Base-by-base conservation (phyloP, 1,140 invertebrate species). In the Drosophila simulans region DNA sequence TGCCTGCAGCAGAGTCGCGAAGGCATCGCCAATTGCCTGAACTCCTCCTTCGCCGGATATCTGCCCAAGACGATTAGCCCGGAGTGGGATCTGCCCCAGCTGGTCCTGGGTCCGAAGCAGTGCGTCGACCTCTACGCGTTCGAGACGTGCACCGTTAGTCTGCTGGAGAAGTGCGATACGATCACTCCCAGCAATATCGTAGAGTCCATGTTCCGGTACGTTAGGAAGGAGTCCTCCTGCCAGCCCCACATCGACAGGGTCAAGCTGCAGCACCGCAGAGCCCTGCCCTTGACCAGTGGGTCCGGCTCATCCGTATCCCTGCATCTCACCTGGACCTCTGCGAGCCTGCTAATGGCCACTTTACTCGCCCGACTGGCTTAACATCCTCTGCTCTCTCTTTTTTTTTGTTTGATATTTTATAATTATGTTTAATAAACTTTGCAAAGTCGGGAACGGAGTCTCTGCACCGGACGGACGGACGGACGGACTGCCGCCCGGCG, bases 151-250 rank as follows among this genome's bases (percentile, higher is more conserved):
- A 92, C 95, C 0, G 95, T 96, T 1, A 74, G 76, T 0, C 93
- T 94, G 15, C 82, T 97, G 62, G 95, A 96, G 90, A 93, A 91
- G 1, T 97, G 96, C 76, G 77, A 91, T 1, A 95, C 96, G 77
- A 95, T 95, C 5, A 96, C 96, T 1, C 95, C 96, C 2, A 95
- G 95, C 45, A 97, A 97, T 80, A 95, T 97, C 37, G 93, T 96
- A 0, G 96, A 97, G 56, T 95, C 96, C 1, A 93, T 97, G 63
- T 96, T 97, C 84, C 95, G 95, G 51, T 97, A 95, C n/a, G 84
- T 92, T 15, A 75, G 86, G 17, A 62, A 75, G 17, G 84, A 91
- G 68, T 84, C 91, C 43, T 80, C 83, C 17, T 92, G 91, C 42
- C 90, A 89, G 69, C 43, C 64, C 45, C 31, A 52, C 45, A 62